phyloP scores from a whole-genome alignment of 2,797 vertebrate species.

The Acrocephalus scirpaceus region DNA sequence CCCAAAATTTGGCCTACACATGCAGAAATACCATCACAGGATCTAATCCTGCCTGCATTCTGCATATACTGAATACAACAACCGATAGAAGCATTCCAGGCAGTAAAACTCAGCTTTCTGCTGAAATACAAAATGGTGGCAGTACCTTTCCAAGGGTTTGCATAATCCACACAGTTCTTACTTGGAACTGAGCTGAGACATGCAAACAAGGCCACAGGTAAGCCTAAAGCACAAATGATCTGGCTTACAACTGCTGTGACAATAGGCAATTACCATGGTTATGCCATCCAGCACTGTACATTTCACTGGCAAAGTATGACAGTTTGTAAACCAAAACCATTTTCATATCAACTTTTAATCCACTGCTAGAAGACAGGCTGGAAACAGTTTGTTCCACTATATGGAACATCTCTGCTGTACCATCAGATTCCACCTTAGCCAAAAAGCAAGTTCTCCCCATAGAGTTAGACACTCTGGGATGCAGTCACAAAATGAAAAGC shows the following conservation, averaged over 20 bases:
- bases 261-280: rapidly evolving
- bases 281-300: neutral
- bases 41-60: neutral
- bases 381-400: neutral
- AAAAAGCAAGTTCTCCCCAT: neutral
- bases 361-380: neutral
- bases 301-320: neutral
- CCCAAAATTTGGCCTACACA: neutral
- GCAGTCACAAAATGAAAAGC: neutral
- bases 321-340: neutral
- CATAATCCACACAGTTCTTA: neutral
- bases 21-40: neutral
- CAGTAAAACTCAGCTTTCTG: neutral
- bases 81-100: neutral
- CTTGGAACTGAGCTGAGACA: neutral
- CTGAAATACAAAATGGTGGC: rapidly evolving
- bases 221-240: neutral
- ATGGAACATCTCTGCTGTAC: neutral
- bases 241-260: neutral
- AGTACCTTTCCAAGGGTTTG: neutral
- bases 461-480: neutral
- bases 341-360: neutral
- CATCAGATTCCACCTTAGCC: neutral
- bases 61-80: neutral
- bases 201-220: neutral